Evolutionary conservation across 2,888 invertebrate species (phyloP).

Genomic region (Microctonus hyperodae): DNA sequence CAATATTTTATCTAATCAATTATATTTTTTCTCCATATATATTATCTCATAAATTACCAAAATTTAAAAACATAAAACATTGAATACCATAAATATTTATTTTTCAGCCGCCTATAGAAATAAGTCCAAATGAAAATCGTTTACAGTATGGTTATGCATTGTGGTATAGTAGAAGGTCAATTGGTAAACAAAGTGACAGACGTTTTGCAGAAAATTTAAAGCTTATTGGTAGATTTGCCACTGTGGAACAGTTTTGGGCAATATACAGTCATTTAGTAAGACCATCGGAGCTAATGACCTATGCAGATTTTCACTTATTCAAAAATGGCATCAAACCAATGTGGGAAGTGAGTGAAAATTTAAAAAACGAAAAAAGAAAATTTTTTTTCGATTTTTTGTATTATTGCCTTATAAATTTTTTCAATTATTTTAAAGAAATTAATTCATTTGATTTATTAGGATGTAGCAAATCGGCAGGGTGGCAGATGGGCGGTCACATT

Average conservation of each 20-base stretch:
- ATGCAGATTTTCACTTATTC: slow-evolving; percentile 95
- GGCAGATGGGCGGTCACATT: slow-evolving; percentile 98
- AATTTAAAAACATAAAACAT: background rate
- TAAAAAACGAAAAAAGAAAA: background rate
- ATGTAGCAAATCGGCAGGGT: slow-evolving; percentile 93
- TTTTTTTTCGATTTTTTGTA: background rate
- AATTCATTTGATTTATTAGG: slow-evolving; percentile 63
- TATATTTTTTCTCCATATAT: background rate
- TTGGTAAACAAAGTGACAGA: slow-evolving; percentile 68
- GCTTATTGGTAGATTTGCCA: slow-evolving; percentile 85
- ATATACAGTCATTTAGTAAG: slow-evolving; percentile 91
- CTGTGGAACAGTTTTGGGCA: slow-evolving; percentile 98
- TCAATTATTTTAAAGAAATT: background rate
- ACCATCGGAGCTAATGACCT: slow-evolving; percentile 88
- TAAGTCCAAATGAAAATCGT: slow-evolving; percentile 87
- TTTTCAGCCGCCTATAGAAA: slow-evolving; percentile 71
- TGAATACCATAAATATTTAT: slow-evolving; percentile 1
- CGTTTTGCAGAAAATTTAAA: slow-evolving; percentile 83
- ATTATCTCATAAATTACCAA: background rate
- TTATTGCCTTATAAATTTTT: background rate
- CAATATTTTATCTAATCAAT: no score
- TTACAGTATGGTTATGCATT: slow-evolving; percentile 93
- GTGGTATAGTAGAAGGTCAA: slow-evolving; percentile 78
- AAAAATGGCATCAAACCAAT: slow-evolving; percentile 98
- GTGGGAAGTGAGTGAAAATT: slow-evolving; percentile 80